Evolutionary conservation across 2,113 vertebrate genomes (phyloP).

Genomic region (Chlorodrepanis virens): DNA sequence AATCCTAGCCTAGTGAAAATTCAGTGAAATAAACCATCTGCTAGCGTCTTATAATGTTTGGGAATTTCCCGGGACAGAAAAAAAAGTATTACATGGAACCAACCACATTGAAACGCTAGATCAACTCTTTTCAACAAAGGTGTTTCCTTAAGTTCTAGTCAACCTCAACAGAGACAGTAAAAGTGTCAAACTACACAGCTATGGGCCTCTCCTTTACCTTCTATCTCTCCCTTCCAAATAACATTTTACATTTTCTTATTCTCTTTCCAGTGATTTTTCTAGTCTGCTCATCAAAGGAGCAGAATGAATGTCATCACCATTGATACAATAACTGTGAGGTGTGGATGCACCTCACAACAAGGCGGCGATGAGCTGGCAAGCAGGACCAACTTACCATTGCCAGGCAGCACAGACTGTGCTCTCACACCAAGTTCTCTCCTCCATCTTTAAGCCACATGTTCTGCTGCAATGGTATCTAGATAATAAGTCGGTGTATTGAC

Average conservation of each 20-base stretch:
- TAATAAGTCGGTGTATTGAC: background rate
- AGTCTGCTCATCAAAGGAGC: background rate
- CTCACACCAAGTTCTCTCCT: background rate
- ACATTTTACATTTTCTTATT: background rate
- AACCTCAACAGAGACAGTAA: background rate
- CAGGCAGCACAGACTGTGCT: background rate
- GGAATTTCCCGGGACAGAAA: background rate
- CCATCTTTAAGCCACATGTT: background rate
- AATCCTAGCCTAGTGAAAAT: background rate
- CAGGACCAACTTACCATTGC: rapidly evolving
- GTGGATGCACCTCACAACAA: background rate
- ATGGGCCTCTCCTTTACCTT: background rate
- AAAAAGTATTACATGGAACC: background rate
- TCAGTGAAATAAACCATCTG: background rate
- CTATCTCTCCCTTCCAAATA: background rate
- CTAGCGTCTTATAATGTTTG: background rate
- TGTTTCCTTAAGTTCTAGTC: background rate
- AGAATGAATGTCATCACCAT: background rate
- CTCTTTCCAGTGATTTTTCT: background rate
- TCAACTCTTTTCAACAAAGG: background rate
- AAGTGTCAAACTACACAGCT: background rate
- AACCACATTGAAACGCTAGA: background rate
- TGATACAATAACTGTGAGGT: background rate
- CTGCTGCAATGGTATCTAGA: background rate
- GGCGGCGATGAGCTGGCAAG: background rate